Percentiles rank a stretch among this genome's conserved stretches.
Evolutionary conservation across 35 echinoderm and acorn worm species (phyloP).

Genomic region (Ophioderma brevispina): DNA sequence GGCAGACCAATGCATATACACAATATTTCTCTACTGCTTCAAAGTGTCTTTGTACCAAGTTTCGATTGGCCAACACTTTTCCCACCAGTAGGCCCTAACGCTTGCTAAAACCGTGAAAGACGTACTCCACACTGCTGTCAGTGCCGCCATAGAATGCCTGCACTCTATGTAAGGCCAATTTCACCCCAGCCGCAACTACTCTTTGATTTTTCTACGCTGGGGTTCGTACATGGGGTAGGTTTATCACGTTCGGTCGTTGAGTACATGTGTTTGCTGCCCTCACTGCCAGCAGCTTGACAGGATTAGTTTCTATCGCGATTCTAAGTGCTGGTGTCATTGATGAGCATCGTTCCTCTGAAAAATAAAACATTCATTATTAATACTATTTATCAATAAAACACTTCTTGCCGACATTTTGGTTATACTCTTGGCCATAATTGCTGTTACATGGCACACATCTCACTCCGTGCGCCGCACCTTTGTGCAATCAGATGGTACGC

Average conservation of each 20-base stretch:
- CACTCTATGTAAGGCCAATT: background rate
- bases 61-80: too few species aligned
- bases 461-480: too few species aligned
- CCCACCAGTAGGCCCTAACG: too few species aligned
- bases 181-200: background rate
- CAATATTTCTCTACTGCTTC: background rate
- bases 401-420: too few species aligned
- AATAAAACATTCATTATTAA: background rate
- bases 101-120: background rate
- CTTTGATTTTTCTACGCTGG: background rate
- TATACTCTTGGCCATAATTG: too few species aligned
- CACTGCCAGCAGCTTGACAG: background rate
- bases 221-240: background rate
- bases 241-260: background rate
- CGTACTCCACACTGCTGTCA: background rate
- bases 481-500: too few species aligned
- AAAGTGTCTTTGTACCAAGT: too few species aligned
- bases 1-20: background rate
- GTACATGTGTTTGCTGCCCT: background rate
- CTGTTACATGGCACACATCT: too few species aligned
- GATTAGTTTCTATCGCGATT: background rate
- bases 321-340: background rate
- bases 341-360: slow-evolving; percentile 1
- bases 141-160: background rate
- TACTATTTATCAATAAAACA: too few species aligned